Base-by-base conservation (phyloP, 2,888 invertebrate genomes). In the Epicampocera succincta region DNA sequence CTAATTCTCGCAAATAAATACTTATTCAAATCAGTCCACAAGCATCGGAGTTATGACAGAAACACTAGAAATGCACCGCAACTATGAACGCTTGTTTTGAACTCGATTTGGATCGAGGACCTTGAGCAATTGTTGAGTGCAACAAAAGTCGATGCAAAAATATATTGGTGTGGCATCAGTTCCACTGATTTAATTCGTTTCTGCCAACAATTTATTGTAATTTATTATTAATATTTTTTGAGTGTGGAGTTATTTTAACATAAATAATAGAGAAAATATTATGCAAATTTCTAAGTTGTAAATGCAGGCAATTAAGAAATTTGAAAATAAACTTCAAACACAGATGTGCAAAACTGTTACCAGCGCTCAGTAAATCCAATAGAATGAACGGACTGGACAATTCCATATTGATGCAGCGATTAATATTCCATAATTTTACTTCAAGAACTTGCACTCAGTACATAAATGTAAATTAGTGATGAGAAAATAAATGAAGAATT, bases 221-320 rank as follows among this genome's bases (percentile, higher is more conserved):
- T 15, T 15, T 56, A 5, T 1, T 17, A 38, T 3, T 15, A 25
- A 15, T 15, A 3, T 46, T 56, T 19, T 13, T 75, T 19, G 69
- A 56, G 77, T 40, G 69, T 71, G 60, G 8, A 12, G 29, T 21
- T 42, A 50, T 75, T 66, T 42, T 12, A 33, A 48, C 19, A 50
- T 50, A 58, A 60, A 66, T 68, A 42, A 58, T 68, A 25, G 29
- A 56, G 69, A 61, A 54, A 76, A 33, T 61, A 69, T 76, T 63
- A 63, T 77, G 63, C 21, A 63, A 77, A 56, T 63, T 54, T 69
- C n/a, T 71, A 54, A 42, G n/a, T 48, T 19, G 73, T 63, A 73
- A 73, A 65, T 81, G 68, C 44, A 68, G 72, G 73, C 76, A 81
- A 81, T 81, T 77, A 81, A 50, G 76, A 60, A 40, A 52, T 40